phyloP scores from a whole-genome alignment of 2,113 vertebrate species.

The Gobiocypris rarus region DNA sequence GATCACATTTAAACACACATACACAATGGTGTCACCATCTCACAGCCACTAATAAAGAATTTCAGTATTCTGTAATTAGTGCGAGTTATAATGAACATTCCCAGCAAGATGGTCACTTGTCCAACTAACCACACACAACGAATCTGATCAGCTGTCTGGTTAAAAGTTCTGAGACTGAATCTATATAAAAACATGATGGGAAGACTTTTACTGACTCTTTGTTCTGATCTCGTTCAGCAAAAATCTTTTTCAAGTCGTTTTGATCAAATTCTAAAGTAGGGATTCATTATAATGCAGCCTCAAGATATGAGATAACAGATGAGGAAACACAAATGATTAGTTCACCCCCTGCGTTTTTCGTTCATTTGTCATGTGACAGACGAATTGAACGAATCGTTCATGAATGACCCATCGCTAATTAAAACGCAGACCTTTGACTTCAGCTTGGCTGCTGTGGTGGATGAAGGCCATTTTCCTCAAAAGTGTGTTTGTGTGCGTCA shows the following conservation, averaged over 20 bases:
- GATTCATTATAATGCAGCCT: neutral
- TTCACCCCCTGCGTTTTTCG: neutral
- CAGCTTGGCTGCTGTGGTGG: neutral
- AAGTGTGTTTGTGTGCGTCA: conserved; percentile 40
- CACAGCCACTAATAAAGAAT: neutral
- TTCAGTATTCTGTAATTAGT: neutral
- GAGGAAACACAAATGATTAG: neutral
- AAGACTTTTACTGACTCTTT: neutral
- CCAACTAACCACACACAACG: neutral
- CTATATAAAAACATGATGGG: neutral
- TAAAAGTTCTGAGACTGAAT: neutral
- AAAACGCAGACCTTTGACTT: neutral
- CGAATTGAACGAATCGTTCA: neutral
- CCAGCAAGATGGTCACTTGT: neutral
- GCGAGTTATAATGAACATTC: neutral
- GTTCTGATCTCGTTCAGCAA: neutral
- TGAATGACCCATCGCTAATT: conserved; percentile 16
- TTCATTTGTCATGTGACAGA: neutral
- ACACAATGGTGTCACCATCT: neutral
- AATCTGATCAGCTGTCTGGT: neutral
- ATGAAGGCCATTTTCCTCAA: conserved; percentile 17
- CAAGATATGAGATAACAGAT: neutral
- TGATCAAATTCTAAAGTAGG: neutral
- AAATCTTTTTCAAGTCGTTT: neutral
- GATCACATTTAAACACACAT: neutral